Percentiles rank a stretch among this genome's conserved stretches.
These are phyloP conservation scores for Hirudo medicinalis DNA, from an alignment of 1,140 invertebrate genomes.

Conservation along the genomic window DNA sequence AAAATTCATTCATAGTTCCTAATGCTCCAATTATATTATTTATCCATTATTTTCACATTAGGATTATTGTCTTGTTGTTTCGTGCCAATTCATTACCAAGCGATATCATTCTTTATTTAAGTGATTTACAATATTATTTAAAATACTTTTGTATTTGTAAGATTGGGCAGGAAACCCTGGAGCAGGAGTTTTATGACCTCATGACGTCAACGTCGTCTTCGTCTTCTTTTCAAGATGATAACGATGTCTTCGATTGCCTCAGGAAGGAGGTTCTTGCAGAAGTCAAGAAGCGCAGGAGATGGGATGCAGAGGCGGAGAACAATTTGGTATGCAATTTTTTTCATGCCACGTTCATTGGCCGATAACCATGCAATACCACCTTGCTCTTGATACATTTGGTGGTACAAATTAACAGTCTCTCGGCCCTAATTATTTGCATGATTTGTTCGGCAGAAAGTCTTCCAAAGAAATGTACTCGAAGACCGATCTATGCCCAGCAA, in stretches of 20 bases:
- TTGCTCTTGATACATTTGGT: neutral
- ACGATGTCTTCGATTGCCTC: conserved; percentile 76
- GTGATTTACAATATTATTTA: no score
- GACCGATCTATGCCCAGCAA: conserved; percentile 82
- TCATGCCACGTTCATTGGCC: no score
- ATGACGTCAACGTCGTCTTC: conserved; percentile 40
- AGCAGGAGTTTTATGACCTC: conserved; percentile 68
- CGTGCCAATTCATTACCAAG: no score
- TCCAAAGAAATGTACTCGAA: conserved; percentile 89
- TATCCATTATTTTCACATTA: no score
- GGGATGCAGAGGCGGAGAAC: conserved; percentile 71
- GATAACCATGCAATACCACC: neutral
- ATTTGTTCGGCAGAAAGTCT: conserved; percentile 54
- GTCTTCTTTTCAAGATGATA: conserved; percentile 44
- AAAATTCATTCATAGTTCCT: no score
- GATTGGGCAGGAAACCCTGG: conserved; percentile 73
- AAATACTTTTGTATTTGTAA: conserved; percentile 27
- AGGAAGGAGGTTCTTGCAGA: conserved; percentile 57
- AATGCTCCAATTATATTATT: no score
- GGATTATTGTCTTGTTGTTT: no score
- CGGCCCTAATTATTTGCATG: neutral
- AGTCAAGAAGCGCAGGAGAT: conserved; percentile 69
- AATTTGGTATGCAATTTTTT: conserved; percentile 43
- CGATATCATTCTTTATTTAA: no score
- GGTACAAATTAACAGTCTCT: neutral